Base-by-base conservation (phyloP, 2,888 invertebrate genomes). In the Pocota personata region DNA sequence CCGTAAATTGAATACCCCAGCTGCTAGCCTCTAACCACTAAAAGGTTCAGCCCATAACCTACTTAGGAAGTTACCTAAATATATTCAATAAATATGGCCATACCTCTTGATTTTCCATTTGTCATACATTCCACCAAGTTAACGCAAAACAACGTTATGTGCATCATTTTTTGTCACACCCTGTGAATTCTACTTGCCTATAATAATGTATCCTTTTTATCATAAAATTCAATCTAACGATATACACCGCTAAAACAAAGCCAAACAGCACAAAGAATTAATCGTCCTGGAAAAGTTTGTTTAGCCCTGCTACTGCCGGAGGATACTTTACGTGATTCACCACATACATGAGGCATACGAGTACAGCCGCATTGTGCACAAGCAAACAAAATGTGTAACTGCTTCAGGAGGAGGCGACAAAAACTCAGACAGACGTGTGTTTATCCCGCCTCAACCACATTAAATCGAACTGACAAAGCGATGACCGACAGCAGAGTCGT, bases 381-480 rank as follows among this genome's bases (percentile, higher is more conserved):
- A 58, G 46, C 37, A 76, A 82, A 82, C 71, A 82, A 76, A 71
- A 40, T 52, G 55, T 82, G 48, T 71, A 40, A 71, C 57, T 50
- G 64, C 82, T 71, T 21, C 69, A 21, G 62, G 71, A 40, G 48
- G 43, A 12, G 32, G 37, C 30, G 52, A 60, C 46, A 78, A 72
- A 72, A 71, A 48, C 64, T 52, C 69, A 75, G 69, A 46, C 80
- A 71, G 75, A 66, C 80, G 57, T 75, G 43, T 57, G 43, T 72
- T 72, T 35, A 66, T 72, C 48, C 57, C 32, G 16, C 69, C 46
- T 55, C 46, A 57, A 57, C 40, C 55, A 76, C 21, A 77, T 77
- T 48, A 64, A 71, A 82, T 82, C 57, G 77, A 76, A 64, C 71
- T 57, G 64, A 69, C 76, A 82, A 76, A 69, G 50, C 30, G 30